phyloP scores from a whole-genome alignment of 2,888 invertebrate species.

The Drosophila rellima region DNA sequence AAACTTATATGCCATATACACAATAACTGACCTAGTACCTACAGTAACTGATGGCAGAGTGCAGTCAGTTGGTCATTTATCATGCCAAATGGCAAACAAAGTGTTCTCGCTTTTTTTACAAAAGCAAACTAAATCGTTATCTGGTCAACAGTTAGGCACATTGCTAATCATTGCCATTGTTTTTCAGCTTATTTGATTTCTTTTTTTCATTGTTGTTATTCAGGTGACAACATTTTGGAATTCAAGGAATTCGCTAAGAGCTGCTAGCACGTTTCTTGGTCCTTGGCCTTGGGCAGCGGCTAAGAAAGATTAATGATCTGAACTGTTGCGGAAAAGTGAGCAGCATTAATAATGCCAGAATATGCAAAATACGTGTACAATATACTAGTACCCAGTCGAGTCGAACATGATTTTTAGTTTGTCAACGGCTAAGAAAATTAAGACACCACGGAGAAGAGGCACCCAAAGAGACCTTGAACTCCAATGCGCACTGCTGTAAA shows the following conservation, averaged over 20 bases:
- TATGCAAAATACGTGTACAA: slow-evolving; percentile 67
- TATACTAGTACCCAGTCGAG: slow-evolving; percentile 20
- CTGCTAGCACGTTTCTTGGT: slow-evolving; percentile 47
- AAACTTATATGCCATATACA: slow-evolving; percentile 47
- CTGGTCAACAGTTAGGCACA: slow-evolving; percentile 54
- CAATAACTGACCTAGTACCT: slow-evolving; percentile 71
- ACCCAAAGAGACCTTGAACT: slow-evolving; percentile 8
- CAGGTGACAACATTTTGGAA: slow-evolving; percentile 35
- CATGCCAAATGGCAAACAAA: slow-evolving; percentile 71
- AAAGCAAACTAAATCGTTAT: slow-evolving; percentile 33
- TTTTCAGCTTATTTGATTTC: slow-evolving; percentile 30
- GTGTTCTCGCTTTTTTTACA: slow-evolving; percentile 35
- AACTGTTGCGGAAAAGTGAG: slow-evolving; percentile 50
- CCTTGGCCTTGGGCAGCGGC: slow-evolving; percentile 38
- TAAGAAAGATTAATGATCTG: slow-evolving; percentile 77
- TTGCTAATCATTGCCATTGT: slow-evolving; percentile 68
- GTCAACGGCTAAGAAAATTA: slow-evolving; percentile 40
- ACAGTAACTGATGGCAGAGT: slow-evolving; percentile 28
- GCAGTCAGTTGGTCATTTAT: slow-evolving; percentile 61
- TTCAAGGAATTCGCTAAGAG: slow-evolving; percentile 26
- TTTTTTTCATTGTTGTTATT: slow-evolving; percentile 33
- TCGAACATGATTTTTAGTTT: slow-evolving; percentile 59
- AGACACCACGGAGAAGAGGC: not conserved
- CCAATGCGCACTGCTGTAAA: not conserved
- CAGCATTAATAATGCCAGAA: slow-evolving; percentile 67